These are phyloP conservation scores for Liodrosophila aerea DNA, from an alignment of 2,888 invertebrate genomes.

Conservation along the genomic window DNA sequence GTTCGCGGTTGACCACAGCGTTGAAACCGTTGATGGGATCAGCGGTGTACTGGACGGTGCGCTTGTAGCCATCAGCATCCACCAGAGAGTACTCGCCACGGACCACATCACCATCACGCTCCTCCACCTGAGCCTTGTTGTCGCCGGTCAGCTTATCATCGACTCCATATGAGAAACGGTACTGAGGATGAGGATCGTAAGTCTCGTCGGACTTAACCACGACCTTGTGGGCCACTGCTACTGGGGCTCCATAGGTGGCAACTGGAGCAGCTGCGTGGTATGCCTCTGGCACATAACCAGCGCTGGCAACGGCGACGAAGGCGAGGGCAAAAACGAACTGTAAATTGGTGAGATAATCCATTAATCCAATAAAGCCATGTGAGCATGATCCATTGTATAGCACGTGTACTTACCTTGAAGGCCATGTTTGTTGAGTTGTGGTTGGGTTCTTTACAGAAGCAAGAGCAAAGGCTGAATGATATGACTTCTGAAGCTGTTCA, in stretches of 20 bases:
- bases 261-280: constrained; percentile 69
- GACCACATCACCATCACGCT: constrained; percentile 81
- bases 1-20: constrained; percentile 79
- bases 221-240: constrained; percentile 75
- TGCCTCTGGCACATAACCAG: constrained; percentile 71
- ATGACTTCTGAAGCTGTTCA: constrained; percentile 41
- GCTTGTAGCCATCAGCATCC: constrained; percentile 80
- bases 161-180: constrained; percentile 80
- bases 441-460: constrained; percentile 73
- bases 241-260: constrained; percentile 63
- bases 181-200: constrained; percentile 79
- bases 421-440: constrained; percentile 67
- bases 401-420: constrained; percentile 71
- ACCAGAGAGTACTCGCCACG: constrained; percentile 80
- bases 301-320: constrained; percentile 77
- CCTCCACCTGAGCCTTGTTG: constrained; percentile 79
- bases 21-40: constrained; percentile 80
- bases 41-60: constrained; percentile 78
- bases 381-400: constrained; percentile 29
- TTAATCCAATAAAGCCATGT: constrained; percentile 18
- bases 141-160: constrained; percentile 80
- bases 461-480: constrained; percentile 67
- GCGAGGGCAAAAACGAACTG: constrained; percentile 79
- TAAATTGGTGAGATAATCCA: constrained; percentile 43
- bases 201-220: constrained; percentile 69